These are phyloP conservation scores for Elaphurus davidianus DNA, from an alignment of 2,113 vertebrate species.

Conservation along the genomic window DNA sequence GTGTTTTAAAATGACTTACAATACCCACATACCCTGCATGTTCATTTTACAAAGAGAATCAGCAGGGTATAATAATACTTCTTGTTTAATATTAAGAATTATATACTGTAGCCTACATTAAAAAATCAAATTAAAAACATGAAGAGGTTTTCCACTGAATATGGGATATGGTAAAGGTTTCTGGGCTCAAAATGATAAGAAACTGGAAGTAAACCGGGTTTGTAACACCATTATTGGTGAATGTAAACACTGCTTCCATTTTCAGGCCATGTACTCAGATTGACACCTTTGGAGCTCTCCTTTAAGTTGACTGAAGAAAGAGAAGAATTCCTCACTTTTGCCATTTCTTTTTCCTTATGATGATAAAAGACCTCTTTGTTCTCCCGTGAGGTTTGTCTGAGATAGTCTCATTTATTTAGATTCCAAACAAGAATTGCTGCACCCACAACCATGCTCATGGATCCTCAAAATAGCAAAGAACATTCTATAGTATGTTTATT, in stretches of 20 bases:
- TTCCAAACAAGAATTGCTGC: background rate
- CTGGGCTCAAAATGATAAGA: background rate
- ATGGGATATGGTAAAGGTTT: slow-evolving; percentile 8
- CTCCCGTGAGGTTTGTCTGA: background rate
- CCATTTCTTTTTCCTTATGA: background rate
- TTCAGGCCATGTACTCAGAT: background rate
- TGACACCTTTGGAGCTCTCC: background rate
- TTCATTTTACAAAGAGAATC: slow-evolving; percentile 31
- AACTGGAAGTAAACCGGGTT: slow-evolving; percentile 13
- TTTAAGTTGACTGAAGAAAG: background rate
- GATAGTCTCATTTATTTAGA: background rate
- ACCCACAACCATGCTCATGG: background rate
- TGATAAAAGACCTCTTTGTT: background rate
- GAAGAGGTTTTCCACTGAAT: background rate
- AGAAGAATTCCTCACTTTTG: background rate
- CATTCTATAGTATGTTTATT: background rate
- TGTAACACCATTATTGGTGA: background rate
- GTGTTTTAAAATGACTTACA: slow-evolving; percentile 17
- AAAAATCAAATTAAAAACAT: slow-evolving; percentile 54
- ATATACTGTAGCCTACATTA: slow-evolving; percentile 20
- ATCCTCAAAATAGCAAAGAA: slow-evolving; percentile 37
- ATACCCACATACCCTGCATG: background rate
- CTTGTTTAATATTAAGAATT: slow-evolving; percentile 33
- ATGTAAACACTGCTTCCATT: slow-evolving; percentile 15
- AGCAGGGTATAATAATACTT: background rate